Evolutionary conservation across 2,888 invertebrate genomes (phyloP), one percentile per base, ranked within the genome.

Genomic region (Lamproptera curius): DNA sequence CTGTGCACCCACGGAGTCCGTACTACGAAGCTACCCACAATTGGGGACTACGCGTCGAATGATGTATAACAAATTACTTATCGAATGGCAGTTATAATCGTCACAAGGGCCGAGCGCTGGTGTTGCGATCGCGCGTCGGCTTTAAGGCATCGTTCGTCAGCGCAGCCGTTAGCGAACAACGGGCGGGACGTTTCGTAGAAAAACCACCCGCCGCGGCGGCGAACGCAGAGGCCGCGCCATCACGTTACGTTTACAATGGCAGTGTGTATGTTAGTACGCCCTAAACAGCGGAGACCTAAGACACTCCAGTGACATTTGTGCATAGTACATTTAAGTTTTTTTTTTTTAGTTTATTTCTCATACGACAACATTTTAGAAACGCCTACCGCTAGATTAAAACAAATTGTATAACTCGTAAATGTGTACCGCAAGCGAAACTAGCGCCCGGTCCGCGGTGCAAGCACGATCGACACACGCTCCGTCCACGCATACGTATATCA

Each of bases 41-140:
- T 73, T 74, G 70, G 56, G 31, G 34, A 37, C 77, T 80, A 84
- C 72, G 76, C 73, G 67, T 69, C 73, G 65, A 75, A 73, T 76
- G 73, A 76, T 75, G 73, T 77, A 75, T 72, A 77, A 76, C 68
- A 73, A 70, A 58, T 82, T 79, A 83, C 84, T 85, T 82, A 86
- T 73, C 78, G 71, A 82, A 85, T 87, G 87, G 87, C 87, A 87
- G 87, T 87, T 74, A 76, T 72, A 74, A 73, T 79, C 76, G 76
- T 84, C 73, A 77, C 75, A 65, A 73, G 28, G 73, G 70, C 62
- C 46, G 66, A 67, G 71, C 70, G 65, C 69, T 56, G 44, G 50
- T 28, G 38, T 60, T 52, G 53, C 62, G 55, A 47, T 51, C 62
- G 55, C 75, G 65, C 63, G 72, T 67, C 70, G 65, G 67, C 60